Base-by-base conservation (phyloP, 2,888 invertebrate genomes). In the Drosophila infuscata region DNA sequence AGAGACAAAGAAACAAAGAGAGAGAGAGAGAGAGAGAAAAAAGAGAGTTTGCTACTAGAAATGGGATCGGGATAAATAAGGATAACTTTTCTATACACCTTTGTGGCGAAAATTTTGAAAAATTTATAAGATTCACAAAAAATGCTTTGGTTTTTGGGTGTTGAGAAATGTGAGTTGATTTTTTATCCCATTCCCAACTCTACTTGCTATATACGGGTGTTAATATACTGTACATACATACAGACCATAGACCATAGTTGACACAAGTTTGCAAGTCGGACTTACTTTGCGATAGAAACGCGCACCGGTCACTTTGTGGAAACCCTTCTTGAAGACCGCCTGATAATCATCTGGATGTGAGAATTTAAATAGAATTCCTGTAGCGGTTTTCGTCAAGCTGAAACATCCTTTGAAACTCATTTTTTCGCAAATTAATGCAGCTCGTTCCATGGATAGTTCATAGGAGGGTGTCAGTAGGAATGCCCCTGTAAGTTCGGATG, bases 341-440 rank as follows among this genome's bases (percentile, higher is more conserved):
- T 97, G 96, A 93, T 96, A 97, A 92, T 97, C 97, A 82, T 97
- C 97, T 79, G 97, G 96, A 93, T 96, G 96, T 84, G 97, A 97
- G 94, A 97, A 97, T 94, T 97, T 97, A 94, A 97, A 97, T 76
- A 97, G 95, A 90, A 97, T 97, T 67, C 97, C 97, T 52, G 97
- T 97, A 59, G 97, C 97, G 1, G 97, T 97, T 94, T 97, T 97
- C 77, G 97, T 97, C 85, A 97, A 94, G 82, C 96, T 96, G 94
- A 97, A 97, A 90, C 97, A 96, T 62, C 97, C 97, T 89, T 96
- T 96, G 94, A 97, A 97, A 94, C 96, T 97, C 95, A 97, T 96
- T 93, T 97, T 97, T 94, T 97, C 97, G 94, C 97, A 97, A 91
- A 97, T 97, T 85, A 96, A 94, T 49, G 97, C 96, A 3, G 97